Evolutionary conservation across 2,888 invertebrate genomes (phyloP), one percentile per base, ranked within the genome.

Genomic region (Herminia tarsipennalis): DNA sequence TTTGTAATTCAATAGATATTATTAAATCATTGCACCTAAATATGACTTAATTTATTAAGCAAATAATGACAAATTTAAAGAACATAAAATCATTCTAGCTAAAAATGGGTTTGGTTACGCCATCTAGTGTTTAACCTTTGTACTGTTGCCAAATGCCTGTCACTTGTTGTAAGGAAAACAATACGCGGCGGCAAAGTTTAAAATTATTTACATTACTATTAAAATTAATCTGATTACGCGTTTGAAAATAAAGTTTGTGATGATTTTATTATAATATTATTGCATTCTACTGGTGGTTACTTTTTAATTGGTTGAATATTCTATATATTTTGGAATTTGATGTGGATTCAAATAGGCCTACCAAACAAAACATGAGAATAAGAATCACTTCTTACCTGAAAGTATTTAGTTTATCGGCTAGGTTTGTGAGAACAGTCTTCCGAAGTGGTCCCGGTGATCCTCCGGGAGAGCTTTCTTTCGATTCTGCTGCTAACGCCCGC

Each of bases 351-450:
- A n/a, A n/a, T n/a, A n/a, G n/a, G n/a, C n/a, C n/a, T n/a, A n/a
- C n/a, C n/a, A n/a, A n/a, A n/a, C 2, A 25, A 5, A 10, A 24
- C 9, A 5, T 24, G 10, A 2, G 1, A 1, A 6, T 10, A 24
- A 8, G 9, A 24, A 5, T 35, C 2, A 37, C n/a, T 16, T 14
- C 5, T 63, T 69, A 95, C 95, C 95, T 93, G 83, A 95, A 95
- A 40, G 93, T 94, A 67, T 94, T 94, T 12, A 94, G 92, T 75
- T 94, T 94, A 67, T 95, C 95, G 25, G 92, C 92, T 44, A 95
- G 83, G 61, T 93, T 93, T 8, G 92, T 87, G 0, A 94, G 89
- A 2, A 92, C 86, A 1, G 93, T 93, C 76, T 94, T 95, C 56
- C 94, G 92, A 10, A 94, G 73, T 0, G 94, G 94, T 5, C 88